Percentiles rank a stretch among this genome's conserved stretches.
Evolutionary conservation across 1,140 invertebrate species (phyloP).

Genomic region (Arctopsyche grandis): DNA sequence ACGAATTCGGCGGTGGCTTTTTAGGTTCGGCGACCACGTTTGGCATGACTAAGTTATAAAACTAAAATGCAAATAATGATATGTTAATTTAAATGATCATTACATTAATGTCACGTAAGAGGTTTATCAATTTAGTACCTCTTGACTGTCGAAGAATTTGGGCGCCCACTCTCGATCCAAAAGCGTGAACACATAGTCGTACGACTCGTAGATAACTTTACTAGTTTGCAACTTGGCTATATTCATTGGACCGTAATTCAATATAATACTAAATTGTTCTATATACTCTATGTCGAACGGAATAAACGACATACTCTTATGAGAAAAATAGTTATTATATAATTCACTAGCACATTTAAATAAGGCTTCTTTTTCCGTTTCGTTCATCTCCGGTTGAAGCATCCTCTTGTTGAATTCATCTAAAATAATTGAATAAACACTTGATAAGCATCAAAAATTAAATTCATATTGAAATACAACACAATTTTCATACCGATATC

Average conservation of each 20-base stretch:
- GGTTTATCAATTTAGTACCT: conserved; percentile 68
- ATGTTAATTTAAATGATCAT: conserved; percentile 43
- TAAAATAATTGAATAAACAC: conserved; percentile 57
- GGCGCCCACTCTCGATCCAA: conserved; percentile 82
- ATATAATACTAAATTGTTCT: conserved; percentile 71
- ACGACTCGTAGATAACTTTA: conserved; percentile 82
- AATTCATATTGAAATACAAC: too few relatives aligned
- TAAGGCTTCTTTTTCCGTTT: conserved; percentile 73
- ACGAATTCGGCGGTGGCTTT: neutral
- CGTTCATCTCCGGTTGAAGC: conserved; percentile 79
- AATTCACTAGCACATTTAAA: conserved; percentile 77
- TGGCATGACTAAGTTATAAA: conserved; percentile 34
- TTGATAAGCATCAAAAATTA: too few relatives aligned
- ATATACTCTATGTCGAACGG: conserved; percentile 74
- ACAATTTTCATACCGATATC: conserved; percentile 86
- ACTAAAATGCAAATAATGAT: conserved; percentile 44
- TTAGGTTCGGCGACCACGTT: conserved; percentile 4
- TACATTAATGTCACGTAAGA: conserved; percentile 13
- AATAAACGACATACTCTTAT: conserved; percentile 73
- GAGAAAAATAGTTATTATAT: conserved; percentile 76
- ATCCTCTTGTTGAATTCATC: conserved; percentile 85
- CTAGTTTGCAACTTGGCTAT: conserved; percentile 82
- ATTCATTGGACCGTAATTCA: conserved; percentile 72
- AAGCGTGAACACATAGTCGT: conserved; percentile 80
- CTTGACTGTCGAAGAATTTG: conserved; percentile 84